These are phyloP conservation scores for Diuraphis noxia DNA, from an alignment of 1,140 invertebrate species.

Conservation along the genomic window DNA sequence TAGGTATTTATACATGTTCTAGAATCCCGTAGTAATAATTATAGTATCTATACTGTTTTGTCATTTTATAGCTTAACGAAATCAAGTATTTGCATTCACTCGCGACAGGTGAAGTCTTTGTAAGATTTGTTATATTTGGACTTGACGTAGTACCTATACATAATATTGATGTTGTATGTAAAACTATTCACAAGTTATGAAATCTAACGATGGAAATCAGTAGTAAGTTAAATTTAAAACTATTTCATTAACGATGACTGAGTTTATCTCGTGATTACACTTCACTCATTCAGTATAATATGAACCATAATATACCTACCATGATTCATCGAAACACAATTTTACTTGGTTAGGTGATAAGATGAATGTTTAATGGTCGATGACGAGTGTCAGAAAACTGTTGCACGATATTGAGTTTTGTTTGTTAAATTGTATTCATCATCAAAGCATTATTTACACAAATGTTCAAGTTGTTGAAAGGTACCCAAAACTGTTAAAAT, in stretches of 20 bases:
- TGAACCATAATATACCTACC: not conserved
- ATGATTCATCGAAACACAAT: not conserved
- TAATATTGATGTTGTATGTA: no score
- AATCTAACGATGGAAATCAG: no score
- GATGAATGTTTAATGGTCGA: not conserved
- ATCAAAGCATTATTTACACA: not conserved
- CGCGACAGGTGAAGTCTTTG: no score
- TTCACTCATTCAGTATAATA: not conserved
- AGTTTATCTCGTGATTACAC: not conserved
- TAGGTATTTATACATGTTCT: not conserved
- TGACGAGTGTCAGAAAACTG: not conserved
- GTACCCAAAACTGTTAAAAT: not conserved
- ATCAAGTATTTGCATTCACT: no score
- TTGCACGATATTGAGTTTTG: not conserved
- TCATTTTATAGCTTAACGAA: no score
- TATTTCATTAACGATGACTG: not conserved
- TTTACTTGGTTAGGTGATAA: not conserved
- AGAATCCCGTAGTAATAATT: no score
- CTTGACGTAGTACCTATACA: not conserved
- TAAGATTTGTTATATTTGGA: not conserved
- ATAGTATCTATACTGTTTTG: no score
- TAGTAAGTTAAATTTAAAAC: not conserved
- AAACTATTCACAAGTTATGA: no score
- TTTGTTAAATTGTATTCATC: not conserved
- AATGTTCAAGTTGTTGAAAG: not conserved